Base-by-base conservation (phyloP, 1,140 invertebrate genomes). In the Calosoma granatense region DNA sequence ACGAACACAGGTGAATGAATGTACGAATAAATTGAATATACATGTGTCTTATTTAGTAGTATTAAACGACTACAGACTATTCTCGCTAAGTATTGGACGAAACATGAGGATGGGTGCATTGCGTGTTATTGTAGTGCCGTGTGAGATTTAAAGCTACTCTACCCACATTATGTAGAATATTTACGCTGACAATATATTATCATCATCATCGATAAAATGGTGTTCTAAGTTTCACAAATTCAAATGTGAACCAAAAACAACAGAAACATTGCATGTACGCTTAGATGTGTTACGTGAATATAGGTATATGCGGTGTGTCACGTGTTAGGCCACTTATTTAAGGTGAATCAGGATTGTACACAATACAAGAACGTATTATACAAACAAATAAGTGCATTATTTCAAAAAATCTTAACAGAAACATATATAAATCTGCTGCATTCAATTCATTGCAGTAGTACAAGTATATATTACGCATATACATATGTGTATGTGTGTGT, bases 71-170 rank as follows among this genome's bases (percentile, higher is more conserved):
- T 47, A 47, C 41, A 47, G 6, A 9, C 17, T 12, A 47, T 47
- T 47, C 4, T 17, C 17, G 41, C 41, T 47, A 47, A 17, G 3
- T 47, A 47, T 54, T 60, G 59, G 59, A 60, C 59, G 59, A 56
- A 60, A 55, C 59, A 36, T 60, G 53, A 54, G 59, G 59, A 60
- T 55, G 59, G 59, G 59, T 60, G 59, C 59, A 60, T 54, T 60
- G 59, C 55, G 55, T 51, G 26, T 60, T 55, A 23, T 43, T 57
- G 51, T 60, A 60, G 59, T 60, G 59, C 59, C 55, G 47, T 57
- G n/a, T n/a, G 41, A 55, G 55, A 56, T 54, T 56, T 56, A 60
- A 57, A 52, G 53, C 53, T 54, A 54, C 53, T 21, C 53, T 54
- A 26, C n/a, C 20, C 23, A 52, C 51, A 26, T 47, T 47, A 47